Evolutionary conservation across 2,113 vertebrate genomes (phyloP), one percentile per base, ranked within the genome.

Genomic region (Scortum barcoo): DNA sequence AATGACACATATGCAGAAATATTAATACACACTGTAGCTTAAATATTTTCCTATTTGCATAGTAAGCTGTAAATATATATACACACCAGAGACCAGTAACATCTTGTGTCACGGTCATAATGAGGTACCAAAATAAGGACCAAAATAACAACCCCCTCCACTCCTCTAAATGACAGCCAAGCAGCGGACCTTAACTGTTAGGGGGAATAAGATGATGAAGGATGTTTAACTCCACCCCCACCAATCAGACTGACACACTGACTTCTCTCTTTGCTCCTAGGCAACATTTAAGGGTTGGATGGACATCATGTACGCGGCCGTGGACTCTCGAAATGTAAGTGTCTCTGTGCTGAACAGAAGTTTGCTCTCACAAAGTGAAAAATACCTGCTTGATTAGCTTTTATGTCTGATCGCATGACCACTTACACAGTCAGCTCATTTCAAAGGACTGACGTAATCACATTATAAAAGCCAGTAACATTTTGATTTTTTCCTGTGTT

Each of bases 211-310:
- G 16, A 71, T 69, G 9, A 56, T 71, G 7, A 63, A 48, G 14
- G 65, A 48, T 30, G 5, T 53, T 81, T 57, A 19, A 56, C 12
- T 19, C 44, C 3, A 20, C 58, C 13, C 12, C 26, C 65, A 11
- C 19, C 56, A 17, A 9, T 11, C 57, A 46, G 6, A 33, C 48
- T 61, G 26, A 70, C 46, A 63, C 4, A 57, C 38, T 46, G 12
- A 40, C 33, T 33, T 76, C 12, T 70, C 17, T 68, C 20, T 91
- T 48, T 88, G 40, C 42, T 78, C 36, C 30, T 48, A 96, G 95
- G 95, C 95, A 73, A 96, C 95, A 1, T 96, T 96, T 86, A 96
- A 96, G 80, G 95, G 95, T 26, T 96, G 95, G 95, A 96, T 94
- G 95, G 94, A 94, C 90, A 95, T 96, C 80, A 96, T 96, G 95